These are phyloP conservation scores for Trachymyrmex septentrionalis DNA, from an alignment of 1,140 invertebrate species.

Conservation along the genomic window DNA sequence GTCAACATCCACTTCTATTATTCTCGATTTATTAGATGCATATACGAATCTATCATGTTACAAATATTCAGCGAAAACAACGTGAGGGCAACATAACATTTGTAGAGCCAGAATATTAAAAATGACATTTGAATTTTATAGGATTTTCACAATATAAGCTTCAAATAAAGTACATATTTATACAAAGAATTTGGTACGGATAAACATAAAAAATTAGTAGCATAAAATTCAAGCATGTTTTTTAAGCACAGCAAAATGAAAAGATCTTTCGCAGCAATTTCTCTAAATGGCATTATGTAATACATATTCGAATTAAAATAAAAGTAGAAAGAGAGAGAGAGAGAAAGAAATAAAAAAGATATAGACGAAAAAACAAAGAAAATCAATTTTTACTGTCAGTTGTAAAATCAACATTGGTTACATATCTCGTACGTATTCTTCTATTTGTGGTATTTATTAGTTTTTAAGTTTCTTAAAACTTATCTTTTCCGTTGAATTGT, in stretches of 20 bases:
- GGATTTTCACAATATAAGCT: background rate
- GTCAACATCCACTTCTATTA: background rate
- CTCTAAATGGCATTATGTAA: background rate
- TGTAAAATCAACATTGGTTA: background rate
- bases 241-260: no score
- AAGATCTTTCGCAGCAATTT: no score
- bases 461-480: background rate
- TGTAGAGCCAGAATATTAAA: background rate
- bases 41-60: background rate
- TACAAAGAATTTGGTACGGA: background rate
- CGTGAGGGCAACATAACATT: background rate
- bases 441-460: background rate
- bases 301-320: background rate
- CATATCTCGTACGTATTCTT: background rate
- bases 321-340: background rate
- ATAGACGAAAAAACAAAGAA: background rate
- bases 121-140: background rate
- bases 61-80: background rate
- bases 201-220: no score
- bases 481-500: background rate
- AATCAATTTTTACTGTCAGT: background rate
- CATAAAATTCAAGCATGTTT: no score
- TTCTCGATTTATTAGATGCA: constrained; percentile 3
- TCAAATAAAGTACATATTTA: background rate
- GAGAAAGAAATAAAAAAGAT: background rate